Percentiles rank a stretch among this genome's conserved stretches.
phyloP scores from a whole-genome alignment of 2,888 invertebrate species.

The Zygothrica quintamaculata region DNA sequence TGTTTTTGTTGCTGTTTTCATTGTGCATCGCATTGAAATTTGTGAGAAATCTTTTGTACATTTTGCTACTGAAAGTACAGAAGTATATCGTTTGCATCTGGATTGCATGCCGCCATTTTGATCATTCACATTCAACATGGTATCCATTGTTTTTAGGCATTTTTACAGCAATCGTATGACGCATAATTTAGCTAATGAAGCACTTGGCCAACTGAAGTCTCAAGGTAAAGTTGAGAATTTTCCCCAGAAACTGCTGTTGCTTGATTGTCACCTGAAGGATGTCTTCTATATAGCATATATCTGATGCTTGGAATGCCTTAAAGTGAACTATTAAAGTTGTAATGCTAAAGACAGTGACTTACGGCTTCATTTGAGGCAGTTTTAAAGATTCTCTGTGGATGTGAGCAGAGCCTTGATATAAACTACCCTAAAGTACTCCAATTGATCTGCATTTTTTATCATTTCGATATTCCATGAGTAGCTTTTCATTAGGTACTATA shows the following conservation, averaged over 20 bases:
- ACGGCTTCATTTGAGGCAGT: too few species aligned
- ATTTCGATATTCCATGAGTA: too few species aligned
- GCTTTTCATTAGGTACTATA: too few species aligned
- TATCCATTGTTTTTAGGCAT: constrained; percentile 60
- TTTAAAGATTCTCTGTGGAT: too few species aligned
- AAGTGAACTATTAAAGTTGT: too few species aligned
- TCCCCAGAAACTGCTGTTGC: constrained; percentile 5
- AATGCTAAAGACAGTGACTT: too few species aligned
- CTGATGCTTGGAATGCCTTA: constrained; percentile 1
- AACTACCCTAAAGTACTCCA: too few species aligned
- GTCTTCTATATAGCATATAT: constrained; percentile 1
- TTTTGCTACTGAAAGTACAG: constrained; percentile 39
- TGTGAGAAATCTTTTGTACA: constrained; percentile 76
- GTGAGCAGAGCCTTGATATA: too few species aligned
- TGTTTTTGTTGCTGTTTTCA: constrained; percentile 13
- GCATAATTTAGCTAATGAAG: constrained; percentile 78
- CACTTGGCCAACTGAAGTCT: constrained; percentile 36
- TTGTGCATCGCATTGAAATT: constrained; percentile 68
- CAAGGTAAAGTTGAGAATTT: constrained; percentile 11
- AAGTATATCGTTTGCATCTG: constrained; percentile 76
- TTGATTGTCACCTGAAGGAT: constrained; percentile 47
- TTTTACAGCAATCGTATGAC: constrained; percentile 69
- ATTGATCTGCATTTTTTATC: too few species aligned
- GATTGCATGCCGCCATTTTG: constrained; percentile 75
- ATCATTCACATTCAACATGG: constrained; percentile 49